Conservation (phyloP, 2,797 vertebrate species). For the Mallotus villosus region DNA sequence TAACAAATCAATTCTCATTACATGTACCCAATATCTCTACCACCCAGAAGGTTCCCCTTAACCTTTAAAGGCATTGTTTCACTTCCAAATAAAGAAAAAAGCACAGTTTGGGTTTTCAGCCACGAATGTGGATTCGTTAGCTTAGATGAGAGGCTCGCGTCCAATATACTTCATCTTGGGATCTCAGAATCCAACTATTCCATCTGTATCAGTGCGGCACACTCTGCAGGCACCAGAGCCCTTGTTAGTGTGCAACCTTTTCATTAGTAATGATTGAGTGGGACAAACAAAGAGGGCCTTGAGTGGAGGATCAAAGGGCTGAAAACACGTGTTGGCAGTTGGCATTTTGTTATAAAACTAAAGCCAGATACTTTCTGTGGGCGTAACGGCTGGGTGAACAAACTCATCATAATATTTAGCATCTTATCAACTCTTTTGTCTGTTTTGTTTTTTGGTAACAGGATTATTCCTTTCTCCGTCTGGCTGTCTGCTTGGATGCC, state of each 20-base stretch:
- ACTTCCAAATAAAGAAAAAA: constrained; percentile 7
- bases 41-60: background rate
- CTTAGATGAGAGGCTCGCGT: background rate
- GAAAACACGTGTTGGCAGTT: constrained; percentile 29
- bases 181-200: constrained; percentile 35
- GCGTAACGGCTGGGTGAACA: constrained; percentile 29
- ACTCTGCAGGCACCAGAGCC: constrained; percentile 21
- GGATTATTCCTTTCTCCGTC: too few relatives aligned
- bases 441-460: background rate
- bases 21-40: too few relatives aligned
- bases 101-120: background rate
- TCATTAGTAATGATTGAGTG: constrained; percentile 33
- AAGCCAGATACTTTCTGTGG: constrained; percentile 36
- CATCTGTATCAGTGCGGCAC: constrained; percentile 9
- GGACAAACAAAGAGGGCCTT: constrained; percentile 43
- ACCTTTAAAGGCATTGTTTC: background rate
- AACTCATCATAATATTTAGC: constrained; percentile 42
- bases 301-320: constrained; percentile 45
- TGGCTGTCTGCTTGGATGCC: background rate
- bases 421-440: constrained; percentile 20
- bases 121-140: constrained; percentile 19
- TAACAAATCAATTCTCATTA: too few relatives aligned
- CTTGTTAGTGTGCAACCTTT: constrained; percentile 43
- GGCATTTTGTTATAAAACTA: constrained; percentile 45
- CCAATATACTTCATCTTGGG: constrained; percentile 43